A percentile compares a stretch with the other conserved stretches of the same genome.
Evolutionary conservation across 2,113 vertebrate genomes (phyloP).

Genomic region (Epinephelus lanceolatus): DNA sequence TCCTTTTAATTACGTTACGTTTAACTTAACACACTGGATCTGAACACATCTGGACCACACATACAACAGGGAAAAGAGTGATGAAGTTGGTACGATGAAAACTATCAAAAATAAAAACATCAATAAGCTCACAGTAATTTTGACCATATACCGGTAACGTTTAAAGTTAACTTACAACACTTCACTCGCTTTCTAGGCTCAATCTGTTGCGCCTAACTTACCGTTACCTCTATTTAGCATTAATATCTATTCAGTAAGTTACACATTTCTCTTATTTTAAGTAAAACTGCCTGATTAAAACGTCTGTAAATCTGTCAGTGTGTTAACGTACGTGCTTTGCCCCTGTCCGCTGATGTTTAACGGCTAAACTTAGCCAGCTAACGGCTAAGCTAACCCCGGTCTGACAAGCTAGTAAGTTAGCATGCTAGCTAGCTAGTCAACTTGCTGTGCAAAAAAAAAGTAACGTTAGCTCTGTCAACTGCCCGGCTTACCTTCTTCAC

Average conservation of each 20-base stretch:
- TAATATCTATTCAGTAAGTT: background rate
- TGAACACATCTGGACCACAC: background rate
- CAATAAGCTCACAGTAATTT: background rate
- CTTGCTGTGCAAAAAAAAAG: constrained; percentile 27
- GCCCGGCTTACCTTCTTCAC: constrained; percentile 89
- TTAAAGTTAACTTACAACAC: background rate
- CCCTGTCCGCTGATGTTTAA: background rate
- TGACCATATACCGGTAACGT: background rate
- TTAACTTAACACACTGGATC: background rate
- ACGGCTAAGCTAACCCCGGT: constrained; percentile 6
- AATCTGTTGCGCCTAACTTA: constrained; percentile 2
- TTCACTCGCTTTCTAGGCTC: background rate
- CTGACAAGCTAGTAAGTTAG: constrained; percentile 25
- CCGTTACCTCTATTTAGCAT: background rate
- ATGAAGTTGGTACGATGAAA: background rate
- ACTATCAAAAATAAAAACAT: background rate
- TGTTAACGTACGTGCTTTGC: background rate
- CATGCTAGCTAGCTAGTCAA: constrained; percentile 50
- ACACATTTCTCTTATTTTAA: accelerated
- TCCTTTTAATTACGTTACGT: background rate
- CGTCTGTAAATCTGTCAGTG: background rate
- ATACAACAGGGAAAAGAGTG: background rate
- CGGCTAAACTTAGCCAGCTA: constrained; percentile 6
- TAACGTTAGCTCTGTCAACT: background rate
- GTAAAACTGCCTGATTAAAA: background rate